These are phyloP conservation scores for Congeria kusceri DNA, from an alignment of 2,888 invertebrate species.

Conservation along the genomic window DNA sequence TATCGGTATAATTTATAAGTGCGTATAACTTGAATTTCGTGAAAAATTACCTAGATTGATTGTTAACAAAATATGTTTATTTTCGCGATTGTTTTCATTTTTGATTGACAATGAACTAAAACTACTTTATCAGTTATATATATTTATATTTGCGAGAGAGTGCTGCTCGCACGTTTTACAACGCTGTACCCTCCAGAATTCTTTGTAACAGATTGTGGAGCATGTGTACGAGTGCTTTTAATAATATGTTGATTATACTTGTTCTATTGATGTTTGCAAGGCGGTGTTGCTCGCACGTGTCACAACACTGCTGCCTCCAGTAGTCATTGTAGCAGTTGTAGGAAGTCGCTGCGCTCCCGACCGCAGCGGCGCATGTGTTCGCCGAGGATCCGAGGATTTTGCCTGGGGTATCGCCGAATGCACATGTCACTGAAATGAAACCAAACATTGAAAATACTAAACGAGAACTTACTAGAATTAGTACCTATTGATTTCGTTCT, in stretches of 20 bases:
- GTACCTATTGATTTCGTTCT: too few relatives aligned
- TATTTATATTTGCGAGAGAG: neutral
- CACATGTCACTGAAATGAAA: slow-evolving; percentile 22
- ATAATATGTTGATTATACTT: too few relatives aligned
- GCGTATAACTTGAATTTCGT: too few relatives aligned
- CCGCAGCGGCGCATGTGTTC: slow-evolving; percentile 13
- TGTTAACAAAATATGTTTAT: too few relatives aligned
- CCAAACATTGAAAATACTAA: too few relatives aligned
- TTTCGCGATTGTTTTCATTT: too few relatives aligned
- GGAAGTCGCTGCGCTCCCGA: slow-evolving; percentile 7
- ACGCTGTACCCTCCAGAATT: neutral
- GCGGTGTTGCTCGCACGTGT: slow-evolving; percentile 16
- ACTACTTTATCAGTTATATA: too few relatives aligned
- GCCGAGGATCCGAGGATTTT: neutral
- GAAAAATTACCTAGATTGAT: too few relatives aligned
- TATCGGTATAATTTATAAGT: too few relatives aligned
- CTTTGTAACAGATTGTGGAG: neutral
- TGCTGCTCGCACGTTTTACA: slow-evolving; percentile 33
- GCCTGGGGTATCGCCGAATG: slow-evolving; percentile 37
- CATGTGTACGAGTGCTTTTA: neutral
- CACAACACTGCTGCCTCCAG: slow-evolving; percentile 23
- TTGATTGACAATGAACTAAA: too few relatives aligned
- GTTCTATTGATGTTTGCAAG: slow-evolving; percentile 1
- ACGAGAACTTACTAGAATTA: too few relatives aligned
- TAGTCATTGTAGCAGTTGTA: slow-evolving; percentile 17